Evolutionary conservation across 2,113 vertebrate species (phyloP).

Genomic region (Emydura subglobosa): DNA sequence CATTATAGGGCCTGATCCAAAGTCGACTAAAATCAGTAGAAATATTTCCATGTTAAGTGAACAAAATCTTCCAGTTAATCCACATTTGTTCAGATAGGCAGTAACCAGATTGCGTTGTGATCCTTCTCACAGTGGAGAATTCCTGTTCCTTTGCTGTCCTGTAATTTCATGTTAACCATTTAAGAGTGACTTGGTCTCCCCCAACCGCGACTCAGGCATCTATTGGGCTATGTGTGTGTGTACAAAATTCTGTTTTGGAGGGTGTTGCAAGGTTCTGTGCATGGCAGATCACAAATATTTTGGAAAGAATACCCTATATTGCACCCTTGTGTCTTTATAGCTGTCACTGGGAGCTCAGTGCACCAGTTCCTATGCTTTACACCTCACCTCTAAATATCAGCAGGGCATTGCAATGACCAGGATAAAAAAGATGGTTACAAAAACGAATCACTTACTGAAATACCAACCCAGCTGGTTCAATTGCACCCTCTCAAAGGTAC

Average conservation of each 20-base stretch:
- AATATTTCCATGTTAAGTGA: not conserved
- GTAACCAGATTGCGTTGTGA: not conserved
- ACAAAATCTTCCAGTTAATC: not conserved
- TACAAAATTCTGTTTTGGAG: slow-evolving; percentile 8
- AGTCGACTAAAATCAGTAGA: not conserved
- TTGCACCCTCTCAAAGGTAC: not conserved
- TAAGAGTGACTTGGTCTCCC: not conserved
- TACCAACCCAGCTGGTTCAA: not conserved
- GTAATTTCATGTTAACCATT: slow-evolving; percentile 31
- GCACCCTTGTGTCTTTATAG: not conserved
- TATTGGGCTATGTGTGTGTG: slow-evolving; percentile 20
- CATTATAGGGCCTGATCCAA: not conserved
- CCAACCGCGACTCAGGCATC: slow-evolving; percentile 32
- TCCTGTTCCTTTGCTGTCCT: not conserved
- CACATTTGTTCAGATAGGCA: not conserved
- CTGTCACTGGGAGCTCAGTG: not conserved
- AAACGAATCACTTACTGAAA: not conserved
- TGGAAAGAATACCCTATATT: not conserved
- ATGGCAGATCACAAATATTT: accelerated
- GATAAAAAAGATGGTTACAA: not conserved
- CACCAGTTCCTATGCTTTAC: not conserved
- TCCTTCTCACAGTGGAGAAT: not conserved
- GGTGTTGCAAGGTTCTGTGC: not conserved
- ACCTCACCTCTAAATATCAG: not conserved
- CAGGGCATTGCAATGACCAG: not conserved